Percentiles rank a stretch among this genome's conserved stretches.
These are phyloP conservation scores for Crypturellus undulatus DNA, from an alignment of 2,113 vertebrate species.

Conservation along the genomic window DNA sequence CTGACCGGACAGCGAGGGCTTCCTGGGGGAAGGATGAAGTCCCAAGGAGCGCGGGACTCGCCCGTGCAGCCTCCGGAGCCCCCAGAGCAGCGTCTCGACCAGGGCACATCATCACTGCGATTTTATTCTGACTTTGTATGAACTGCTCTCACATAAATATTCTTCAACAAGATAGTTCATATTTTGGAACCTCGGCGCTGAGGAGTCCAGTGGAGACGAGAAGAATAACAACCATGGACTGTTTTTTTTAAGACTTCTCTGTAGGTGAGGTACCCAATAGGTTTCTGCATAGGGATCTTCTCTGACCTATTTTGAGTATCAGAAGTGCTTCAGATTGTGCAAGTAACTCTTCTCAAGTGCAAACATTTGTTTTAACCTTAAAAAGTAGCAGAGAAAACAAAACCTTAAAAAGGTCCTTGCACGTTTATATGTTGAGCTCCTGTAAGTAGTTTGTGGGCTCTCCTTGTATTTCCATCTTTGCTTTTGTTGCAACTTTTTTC, in stretches of 20 bases:
- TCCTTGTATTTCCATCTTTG: neutral
- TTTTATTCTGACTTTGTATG: neutral
- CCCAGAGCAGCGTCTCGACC: neutral
- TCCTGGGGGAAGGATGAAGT: constrained; percentile 2
- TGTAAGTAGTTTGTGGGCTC: neutral
- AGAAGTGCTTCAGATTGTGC: neutral
- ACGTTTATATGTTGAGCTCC: neutral
- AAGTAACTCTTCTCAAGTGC: neutral
- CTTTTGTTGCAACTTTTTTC: neutral
- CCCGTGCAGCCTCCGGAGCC: neutral
- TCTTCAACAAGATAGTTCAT: neutral
- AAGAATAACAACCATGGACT: neutral
- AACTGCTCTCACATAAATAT: neutral
- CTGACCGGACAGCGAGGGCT: neutral
- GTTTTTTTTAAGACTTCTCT: neutral
- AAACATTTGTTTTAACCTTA: neutral
- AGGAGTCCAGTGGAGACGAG: neutral
- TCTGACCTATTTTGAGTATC: neutral
- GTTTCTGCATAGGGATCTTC: neutral
- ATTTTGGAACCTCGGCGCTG: neutral
- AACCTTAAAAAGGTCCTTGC: neutral
- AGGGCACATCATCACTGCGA: neutral
- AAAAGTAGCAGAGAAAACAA: neutral
- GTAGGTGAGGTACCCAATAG: neutral
- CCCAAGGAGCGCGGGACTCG: neutral